Base-by-base conservation (phyloP, 2,888 invertebrate species). In the Amblyjoppa fuscipennis region DNA sequence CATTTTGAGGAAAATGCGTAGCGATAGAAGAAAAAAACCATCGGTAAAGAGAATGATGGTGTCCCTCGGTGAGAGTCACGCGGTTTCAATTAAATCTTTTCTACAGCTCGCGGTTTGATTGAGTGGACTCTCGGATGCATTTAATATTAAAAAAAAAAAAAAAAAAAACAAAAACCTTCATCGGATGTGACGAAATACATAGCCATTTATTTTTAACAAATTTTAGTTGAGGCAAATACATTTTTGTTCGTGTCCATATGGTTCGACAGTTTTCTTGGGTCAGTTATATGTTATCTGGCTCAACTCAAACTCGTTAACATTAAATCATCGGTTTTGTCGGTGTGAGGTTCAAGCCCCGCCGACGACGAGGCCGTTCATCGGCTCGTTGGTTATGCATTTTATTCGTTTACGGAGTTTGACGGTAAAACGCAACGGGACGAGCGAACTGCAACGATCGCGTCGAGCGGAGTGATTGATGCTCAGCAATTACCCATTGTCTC, bases 401-500 rank as follows among this genome's bases (percentile, higher is more conserved):
- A 73, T 79, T 51, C 64, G 64, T 66, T 79, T 79, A 66, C 71
- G 70, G 38, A n/a, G 34, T 68, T 77, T 74, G 41, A 34, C 28
- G 53, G 34, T 28, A 31, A 49, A 71, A 74, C 70, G 69, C 61
- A 71, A 66, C 45, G 75, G 66, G 49, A 61, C 38, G 64, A 69
- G 53, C 38, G 64, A 28, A 51, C 20, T 25, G 68, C 68, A 71
- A 53, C 45, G 70, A 84, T 80, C 64, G 53, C 64, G 70, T 70
- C 64, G 49, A 71, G 75, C 45, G 31, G 61, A 61, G 25, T 84
- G 84, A 84, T 84, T 34, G 74, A 83, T 83, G 74, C 69, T 56
- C 69, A 25, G 75, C 79, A 83, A 80, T 84, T 80, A 84, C 41
- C 79, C 16, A 71, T 64, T 80, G 80, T 80, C 71, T 53, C 69